Percentiles rank a stretch among this genome's conserved stretches.
phyloP scores from a whole-genome alignment of 2,113 vertebrate genomes.

The Sinocyclocheilus grahami region DNA sequence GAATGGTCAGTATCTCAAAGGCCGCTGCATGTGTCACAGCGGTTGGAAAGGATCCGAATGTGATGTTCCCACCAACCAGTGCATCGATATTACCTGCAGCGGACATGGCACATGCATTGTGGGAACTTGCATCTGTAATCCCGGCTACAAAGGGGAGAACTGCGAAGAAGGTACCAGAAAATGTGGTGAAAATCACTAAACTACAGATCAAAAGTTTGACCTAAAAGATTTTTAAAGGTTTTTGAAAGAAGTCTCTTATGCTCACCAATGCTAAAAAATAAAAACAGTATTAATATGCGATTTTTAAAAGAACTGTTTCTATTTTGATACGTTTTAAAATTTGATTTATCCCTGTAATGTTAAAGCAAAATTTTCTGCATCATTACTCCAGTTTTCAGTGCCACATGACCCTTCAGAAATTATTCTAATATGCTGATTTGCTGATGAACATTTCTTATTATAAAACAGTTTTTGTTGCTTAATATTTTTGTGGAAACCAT shows the following conservation, averaged over 20 bases:
- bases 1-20: slow-evolving; percentile 97
- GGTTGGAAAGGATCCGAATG: slow-evolving; percentile 98
- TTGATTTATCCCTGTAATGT: too few relatives aligned
- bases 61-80: slow-evolving; percentile 94
- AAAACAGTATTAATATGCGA: too few relatives aligned
- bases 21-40: slow-evolving; percentile 94
- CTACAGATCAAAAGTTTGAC: background rate
- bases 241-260: background rate
- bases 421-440: too few relatives aligned
- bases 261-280: background rate
- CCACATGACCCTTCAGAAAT: too few relatives aligned
- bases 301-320: too few relatives aligned
- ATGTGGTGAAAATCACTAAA: background rate
- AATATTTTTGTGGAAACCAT: too few relatives aligned
- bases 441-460: too few relatives aligned
- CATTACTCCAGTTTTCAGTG: background rate
- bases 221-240: background rate
- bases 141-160: slow-evolving; percentile 96
- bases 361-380: background rate
- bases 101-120: slow-evolving; percentile 93
- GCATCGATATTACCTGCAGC: slow-evolving; percentile 91
- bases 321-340: too few relatives aligned
- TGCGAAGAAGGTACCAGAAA: slow-evolving; percentile 89
- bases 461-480: too few relatives aligned
- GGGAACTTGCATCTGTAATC: slow-evolving; percentile 97